Conservation (phyloP, 2,888 invertebrate species). For the Scaptomyza caliginosa region DNA sequence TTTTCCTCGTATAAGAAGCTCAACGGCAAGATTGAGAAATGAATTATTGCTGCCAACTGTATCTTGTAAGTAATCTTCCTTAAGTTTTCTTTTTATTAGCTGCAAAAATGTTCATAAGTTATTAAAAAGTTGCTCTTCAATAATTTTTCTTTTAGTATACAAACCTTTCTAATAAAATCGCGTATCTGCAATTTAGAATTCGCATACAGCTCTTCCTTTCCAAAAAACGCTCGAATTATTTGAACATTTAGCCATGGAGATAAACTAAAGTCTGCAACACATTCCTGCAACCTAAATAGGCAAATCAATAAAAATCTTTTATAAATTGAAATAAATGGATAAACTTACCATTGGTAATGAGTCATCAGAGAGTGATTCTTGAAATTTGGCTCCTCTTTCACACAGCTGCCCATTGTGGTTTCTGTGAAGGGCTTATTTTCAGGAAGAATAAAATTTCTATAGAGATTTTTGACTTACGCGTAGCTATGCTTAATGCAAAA, state of each 20-base stretch:
- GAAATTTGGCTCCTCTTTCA: constrained; percentile 16
- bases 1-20: background rate
- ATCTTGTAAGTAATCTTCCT: background rate
- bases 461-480: constrained; percentile 57
- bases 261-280: background rate
- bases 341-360: background rate
- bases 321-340: background rate
- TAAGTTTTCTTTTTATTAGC: background rate
- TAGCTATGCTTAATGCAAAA: constrained; percentile 60
- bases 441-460: background rate
- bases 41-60: background rate
- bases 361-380: constrained; percentile 14
- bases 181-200: background rate
- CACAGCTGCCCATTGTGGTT: constrained; percentile 43
- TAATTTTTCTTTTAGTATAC: background rate
- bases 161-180: constrained; percentile 6
- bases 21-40: constrained; percentile 7
- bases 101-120: background rate
- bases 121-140: background rate
- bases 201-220: constrained; percentile 10
- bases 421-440: constrained; percentile 12
- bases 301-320: background rate
- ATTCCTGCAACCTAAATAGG: constrained; percentile 6
- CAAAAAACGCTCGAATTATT: constrained; percentile 6
- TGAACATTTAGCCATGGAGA: constrained; percentile 6